Evolutionary conservation across 2,888 invertebrate species (phyloP), one percentile per base, ranked within the genome.

Genomic region (Oligia latruncula): DNA sequence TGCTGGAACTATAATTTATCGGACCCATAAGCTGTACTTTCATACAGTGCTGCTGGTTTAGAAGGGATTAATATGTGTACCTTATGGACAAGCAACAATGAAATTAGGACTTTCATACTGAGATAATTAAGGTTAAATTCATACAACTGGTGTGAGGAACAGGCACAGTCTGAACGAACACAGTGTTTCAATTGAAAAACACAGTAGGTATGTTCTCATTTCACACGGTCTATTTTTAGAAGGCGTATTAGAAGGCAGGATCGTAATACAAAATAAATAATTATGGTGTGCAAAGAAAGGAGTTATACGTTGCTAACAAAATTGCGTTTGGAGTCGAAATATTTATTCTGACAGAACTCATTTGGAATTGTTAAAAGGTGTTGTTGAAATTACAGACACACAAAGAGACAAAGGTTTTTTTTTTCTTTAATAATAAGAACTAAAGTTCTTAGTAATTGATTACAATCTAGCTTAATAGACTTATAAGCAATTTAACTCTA

Each of bases 221-320:
- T 80, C 76, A 40, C 81, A 80, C 64, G 81, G 9, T 75, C 8
- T 80, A 64, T 64, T 81, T 80, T 75, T 9, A 17, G 55, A 20
- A n/a, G 6, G 15, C 15, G 11, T 29, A 5, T 29, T 58, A 52
- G 0, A 29, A 49, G 43, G 23, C 3, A 40, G 35, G 58, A 43
- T 43, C 1, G 29, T 60, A n/a, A 64, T 35, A 60, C 43, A 74
- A 60, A 80, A 67, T 67, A 81, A 72, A n/a, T 74, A 35, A 80
- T 60, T n/a, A 46, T 20, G 2, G 43, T 35, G 35, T 4, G 11
- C n/a, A 60, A 43, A 43, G 43, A 11, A 60, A 58, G 1, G 20
- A 67, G 52, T 52, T 81, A 67, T 23, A 55, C 1, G 35, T 81
- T 80, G n/a, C 15, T 35, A n/a, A 60, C 15, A 15, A 74, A 74